Base-by-base conservation (phyloP, 2,888 invertebrate genomes). In the Aromia moschata region DNA sequence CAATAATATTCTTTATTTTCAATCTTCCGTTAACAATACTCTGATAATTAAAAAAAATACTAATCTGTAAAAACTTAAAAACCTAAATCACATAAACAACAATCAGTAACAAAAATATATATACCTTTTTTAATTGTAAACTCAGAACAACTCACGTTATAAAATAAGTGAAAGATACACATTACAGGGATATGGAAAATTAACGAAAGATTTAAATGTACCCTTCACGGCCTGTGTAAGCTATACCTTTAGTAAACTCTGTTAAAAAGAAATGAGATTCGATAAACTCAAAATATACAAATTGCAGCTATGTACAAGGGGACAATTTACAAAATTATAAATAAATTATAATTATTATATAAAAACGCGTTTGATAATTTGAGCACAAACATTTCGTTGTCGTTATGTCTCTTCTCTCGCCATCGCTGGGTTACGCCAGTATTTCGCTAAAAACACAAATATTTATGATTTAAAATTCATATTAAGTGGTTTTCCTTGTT, bases 361-460 rank as follows among this genome's bases (percentile, higher is more conserved):
- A 31, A 62, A 56, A 53, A 49, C 20, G 25, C 31, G 51, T 38
- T 51, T 37, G 17, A 44, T 43, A 30, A 45, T 37, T 64, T 64
- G 60, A 61, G 60, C 60, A 37, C 40, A 43, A 45, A 47, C 14
- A 51, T 51, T 58, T 62, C 60, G 64, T 64, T 64, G 64, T 64
- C 43, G n/a, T 38, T 20, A 30, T 47, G n/a, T n/a, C 17, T 17
- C 17, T 47, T 47, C 49, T 49, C 49, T 37, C 49, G 18, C 18
- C 9, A 30, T 55, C 25, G 20, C 18, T 45, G 12, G 40, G 36
- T 64, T 58, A 69, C 56, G 69, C 63, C 57, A 60, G 46, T 61
- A 69, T 69, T 60, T 69, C 69, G 41, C 69, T 69, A 63, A 55
- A 67, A 69, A 54, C 56, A 60, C 57, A 44, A 61, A n/a, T n/a